A percentile compares a stretch with the other conserved stretches of the same genome.
phyloP scores from a whole-genome alignment of 2,113 vertebrate species.

The Hippopotamus amphibius region DNA sequence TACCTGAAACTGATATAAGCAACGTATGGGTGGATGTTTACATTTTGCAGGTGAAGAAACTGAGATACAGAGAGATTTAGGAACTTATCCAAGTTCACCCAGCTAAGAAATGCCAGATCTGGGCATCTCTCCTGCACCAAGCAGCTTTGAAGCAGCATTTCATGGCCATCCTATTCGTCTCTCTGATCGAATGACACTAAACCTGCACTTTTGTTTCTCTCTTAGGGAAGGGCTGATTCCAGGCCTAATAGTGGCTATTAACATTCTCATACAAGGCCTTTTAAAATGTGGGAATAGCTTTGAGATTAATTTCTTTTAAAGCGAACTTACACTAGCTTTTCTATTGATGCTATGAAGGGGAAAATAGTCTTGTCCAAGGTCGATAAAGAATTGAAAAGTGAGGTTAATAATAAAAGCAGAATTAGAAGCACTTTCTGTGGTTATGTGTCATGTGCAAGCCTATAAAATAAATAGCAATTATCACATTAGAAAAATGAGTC shows the following conservation, averaged over 20 bases:
- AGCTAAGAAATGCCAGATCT: background rate
- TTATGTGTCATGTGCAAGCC: conserved; percentile 83
- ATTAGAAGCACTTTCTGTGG: conserved; percentile 86
- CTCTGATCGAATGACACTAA: background rate
- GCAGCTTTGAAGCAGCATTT: background rate
- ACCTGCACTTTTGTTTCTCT: conserved; percentile 73
- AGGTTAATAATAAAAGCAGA: conserved; percentile 87
- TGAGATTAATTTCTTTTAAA: conserved; percentile 85
- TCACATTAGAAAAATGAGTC: conserved; percentile 85
- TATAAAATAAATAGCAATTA: conserved; percentile 90
- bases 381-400: conserved; percentile 86
- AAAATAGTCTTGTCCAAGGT: conserved; percentile 86
- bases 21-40: background rate
- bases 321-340: conserved; percentile 82
- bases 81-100: background rate
- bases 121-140: background rate
- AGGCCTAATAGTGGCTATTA: conserved; percentile 78
- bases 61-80: background rate
- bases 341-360: conserved; percentile 83
- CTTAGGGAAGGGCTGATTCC: conserved; percentile 74
- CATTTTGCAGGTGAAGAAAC: background rate
- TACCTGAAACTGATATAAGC: background rate
- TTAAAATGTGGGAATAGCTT: conserved; percentile 81
- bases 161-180: conserved; percentile 3
- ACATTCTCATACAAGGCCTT: conserved; percentile 82